These are phyloP conservation scores for Elysia crispata DNA, from an alignment of 2,888 invertebrate genomes.

Conservation along the genomic window DNA sequence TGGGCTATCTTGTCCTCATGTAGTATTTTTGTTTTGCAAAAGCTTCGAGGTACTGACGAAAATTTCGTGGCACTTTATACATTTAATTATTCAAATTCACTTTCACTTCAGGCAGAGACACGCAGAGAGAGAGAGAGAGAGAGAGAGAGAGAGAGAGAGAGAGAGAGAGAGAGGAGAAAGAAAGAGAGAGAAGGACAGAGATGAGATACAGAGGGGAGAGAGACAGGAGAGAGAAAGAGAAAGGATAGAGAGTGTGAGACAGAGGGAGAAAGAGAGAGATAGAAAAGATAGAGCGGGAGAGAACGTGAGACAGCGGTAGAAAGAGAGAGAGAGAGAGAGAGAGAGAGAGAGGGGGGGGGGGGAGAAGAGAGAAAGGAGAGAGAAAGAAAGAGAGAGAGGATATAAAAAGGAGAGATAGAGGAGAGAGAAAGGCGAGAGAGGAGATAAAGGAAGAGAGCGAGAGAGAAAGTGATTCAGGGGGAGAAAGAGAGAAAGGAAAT, in stretches of 20 bases:
- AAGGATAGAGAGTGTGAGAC: not conserved
- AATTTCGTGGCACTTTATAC: no score
- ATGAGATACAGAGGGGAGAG: not conserved
- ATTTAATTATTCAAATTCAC: no score
- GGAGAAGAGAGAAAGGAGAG: slow-evolving; percentile 2
- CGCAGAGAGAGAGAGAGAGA: slow-evolving; percentile 15
- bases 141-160: not conserved
- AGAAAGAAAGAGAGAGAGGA: not conserved
- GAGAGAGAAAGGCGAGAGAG: not conserved
- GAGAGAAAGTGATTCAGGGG: not conserved
- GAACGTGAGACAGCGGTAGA: not conserved
- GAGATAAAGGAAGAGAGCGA: slow-evolving; percentile 11
- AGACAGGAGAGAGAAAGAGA: slow-evolving; percentile 5
- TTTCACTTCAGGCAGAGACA: slow-evolving; percentile 5
- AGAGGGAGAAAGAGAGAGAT: no score
- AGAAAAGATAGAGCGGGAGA: not conserved
- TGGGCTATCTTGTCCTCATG: no score
- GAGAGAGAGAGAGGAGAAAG: not conserved
- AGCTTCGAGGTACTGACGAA: no score
- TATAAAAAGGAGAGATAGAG: not conserved
- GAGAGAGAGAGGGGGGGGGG: not conserved
- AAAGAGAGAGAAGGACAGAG: not conserved
- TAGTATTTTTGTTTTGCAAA: no score
- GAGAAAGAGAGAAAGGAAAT: not conserved
- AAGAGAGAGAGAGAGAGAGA: slow-evolving; percentile 14